phyloP scores from a whole-genome alignment of 1,140 invertebrate genomes.

The Cyrtorhinus lividipennis region DNA sequence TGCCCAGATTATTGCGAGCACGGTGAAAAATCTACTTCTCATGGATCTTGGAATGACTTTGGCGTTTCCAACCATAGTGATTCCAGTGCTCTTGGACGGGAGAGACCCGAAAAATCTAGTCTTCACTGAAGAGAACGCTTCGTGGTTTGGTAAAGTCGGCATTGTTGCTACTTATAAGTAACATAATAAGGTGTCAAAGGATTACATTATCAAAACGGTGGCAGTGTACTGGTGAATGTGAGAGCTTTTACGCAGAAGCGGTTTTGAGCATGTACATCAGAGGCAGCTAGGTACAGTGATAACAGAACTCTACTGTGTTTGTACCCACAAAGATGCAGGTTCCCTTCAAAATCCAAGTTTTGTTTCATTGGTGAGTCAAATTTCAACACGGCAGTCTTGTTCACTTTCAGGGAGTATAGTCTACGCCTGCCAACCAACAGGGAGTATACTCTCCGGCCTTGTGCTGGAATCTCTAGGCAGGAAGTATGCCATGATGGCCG shows the following conservation, averaged over 20 bases:
- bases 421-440: conserved; percentile 26
- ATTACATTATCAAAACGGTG: no score
- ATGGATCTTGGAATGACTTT: conserved; percentile 26
- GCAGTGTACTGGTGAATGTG: no score
- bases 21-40: conserved; percentile 24
- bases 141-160: conserved; percentile 25
- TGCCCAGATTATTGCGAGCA: conserved; percentile 25
- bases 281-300: no score
- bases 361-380: no score
- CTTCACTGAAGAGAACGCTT: conserved; percentile 22
- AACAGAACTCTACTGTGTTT: no score
- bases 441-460: conserved; percentile 25
- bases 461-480: conserved; percentile 24
- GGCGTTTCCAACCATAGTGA: conserved; percentile 26
- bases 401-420: conserved; percentile 26
- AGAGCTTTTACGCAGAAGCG: no score
- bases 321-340: no score
- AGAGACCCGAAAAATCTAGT: conserved; percentile 19
- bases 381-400: no score
- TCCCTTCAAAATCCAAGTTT: no score
- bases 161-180: no score
- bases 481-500: conserved; percentile 27
- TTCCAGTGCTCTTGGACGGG: conserved; percentile 21
- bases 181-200: no score
- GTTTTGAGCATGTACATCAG: no score